A percentile compares a stretch with the other conserved stretches of the same genome.
These are phyloP conservation scores for Otocyon megalotis DNA, from an alignment of 2,113 vertebrate species.

Conservation along the genomic window DNA sequence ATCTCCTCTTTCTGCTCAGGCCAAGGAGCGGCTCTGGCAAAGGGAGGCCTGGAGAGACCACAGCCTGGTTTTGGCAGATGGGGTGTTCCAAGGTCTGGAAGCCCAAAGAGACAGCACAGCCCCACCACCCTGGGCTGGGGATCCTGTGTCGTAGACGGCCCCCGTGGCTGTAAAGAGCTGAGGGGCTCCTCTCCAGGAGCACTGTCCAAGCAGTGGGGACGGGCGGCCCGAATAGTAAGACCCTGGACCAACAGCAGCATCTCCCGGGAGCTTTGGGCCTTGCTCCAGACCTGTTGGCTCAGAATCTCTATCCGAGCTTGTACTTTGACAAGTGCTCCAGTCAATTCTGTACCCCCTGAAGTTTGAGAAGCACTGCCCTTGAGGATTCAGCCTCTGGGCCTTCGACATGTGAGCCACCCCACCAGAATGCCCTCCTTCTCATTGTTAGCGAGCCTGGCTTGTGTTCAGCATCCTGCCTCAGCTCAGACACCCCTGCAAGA, in stretches of 20 bases:
- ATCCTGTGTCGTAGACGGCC: neutral
- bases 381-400: neutral
- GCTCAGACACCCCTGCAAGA: neutral
- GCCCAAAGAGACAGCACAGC: neutral
- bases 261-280: neutral
- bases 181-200: neutral
- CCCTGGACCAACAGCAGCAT: neutral
- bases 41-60: neutral
- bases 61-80: too few species aligned
- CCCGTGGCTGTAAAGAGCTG: neutral
- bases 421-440: neutral
- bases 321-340: neutral
- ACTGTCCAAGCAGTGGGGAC: fast-evolving
- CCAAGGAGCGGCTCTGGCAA: neutral
- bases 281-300: neutral
- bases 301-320: neutral
- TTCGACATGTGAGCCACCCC: fast-evolving
- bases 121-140: neutral
- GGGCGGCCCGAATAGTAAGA: neutral
- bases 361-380: neutral
- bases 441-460: neutral
- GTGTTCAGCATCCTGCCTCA: neutral
- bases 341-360: neutral
- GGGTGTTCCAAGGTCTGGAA: neutral
- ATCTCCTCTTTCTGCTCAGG: neutral